phyloP scores from a whole-genome alignment of 2,888 invertebrate genomes.

The Augiades crinisus region DNA sequence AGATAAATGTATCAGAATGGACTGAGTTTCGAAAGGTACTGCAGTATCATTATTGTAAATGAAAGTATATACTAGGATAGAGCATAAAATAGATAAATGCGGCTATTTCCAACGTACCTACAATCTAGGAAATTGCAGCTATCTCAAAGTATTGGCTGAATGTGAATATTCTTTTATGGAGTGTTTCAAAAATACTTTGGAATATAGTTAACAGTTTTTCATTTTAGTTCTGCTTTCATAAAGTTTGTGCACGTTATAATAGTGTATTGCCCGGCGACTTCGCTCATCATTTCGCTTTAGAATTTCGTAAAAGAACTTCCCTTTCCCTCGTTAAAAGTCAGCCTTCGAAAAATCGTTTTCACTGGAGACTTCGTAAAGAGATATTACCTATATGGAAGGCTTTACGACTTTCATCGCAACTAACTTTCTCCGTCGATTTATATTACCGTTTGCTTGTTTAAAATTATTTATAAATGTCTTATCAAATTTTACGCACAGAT shows the following conservation, averaged over 20 bases:
- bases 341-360: conserved; percentile 21
- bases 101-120: conserved; percentile 19
- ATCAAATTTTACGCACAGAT: no score
- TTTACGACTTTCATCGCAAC: conserved; percentile 17
- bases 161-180: conserved; percentile 22
- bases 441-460: background rate
- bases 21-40: conserved; percentile 1
- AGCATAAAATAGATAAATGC: conserved; percentile 22
- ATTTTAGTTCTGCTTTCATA: conserved; percentile 17
- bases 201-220: conserved; percentile 26
- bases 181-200: conserved; percentile 23
- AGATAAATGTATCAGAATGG: no score
- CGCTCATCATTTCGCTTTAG: conserved; percentile 20
- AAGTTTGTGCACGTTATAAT: conserved; percentile 23
- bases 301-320: conserved; percentile 25
- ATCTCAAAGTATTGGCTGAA: conserved; percentile 22
- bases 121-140: conserved; percentile 24
- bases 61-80: conserved; percentile 9
- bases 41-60: conserved; percentile 15
- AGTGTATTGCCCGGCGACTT: conserved; percentile 19
- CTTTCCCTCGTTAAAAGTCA: conserved; percentile 26
- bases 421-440: background rate
- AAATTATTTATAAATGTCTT: no score
- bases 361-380: conserved; percentile 7
- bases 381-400: conserved; percentile 16